These are phyloP conservation scores for Apteryx owenii DNA, from an alignment of 2,113 vertebrate species.

Conservation along the genomic window DNA sequence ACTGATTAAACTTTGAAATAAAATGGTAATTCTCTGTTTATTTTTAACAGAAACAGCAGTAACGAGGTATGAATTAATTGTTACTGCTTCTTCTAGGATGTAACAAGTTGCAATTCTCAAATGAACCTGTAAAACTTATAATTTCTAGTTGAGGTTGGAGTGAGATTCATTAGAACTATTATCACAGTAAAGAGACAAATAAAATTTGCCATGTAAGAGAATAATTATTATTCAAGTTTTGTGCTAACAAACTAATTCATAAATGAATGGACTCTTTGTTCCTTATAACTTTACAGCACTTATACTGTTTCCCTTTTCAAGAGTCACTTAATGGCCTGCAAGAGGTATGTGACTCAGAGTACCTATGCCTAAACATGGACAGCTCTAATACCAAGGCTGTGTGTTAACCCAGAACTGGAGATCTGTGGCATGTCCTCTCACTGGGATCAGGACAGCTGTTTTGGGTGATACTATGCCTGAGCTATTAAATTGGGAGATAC, in stretches of 20 bases:
- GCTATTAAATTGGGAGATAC: neutral
- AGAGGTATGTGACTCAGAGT: neutral
- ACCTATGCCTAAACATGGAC: neutral
- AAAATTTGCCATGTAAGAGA: neutral
- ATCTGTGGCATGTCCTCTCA: neutral
- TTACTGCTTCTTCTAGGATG: neutral
- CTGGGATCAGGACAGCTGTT: neutral
- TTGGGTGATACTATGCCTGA: neutral
- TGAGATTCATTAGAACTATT: neutral
- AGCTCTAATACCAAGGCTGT: neutral
- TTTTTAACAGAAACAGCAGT: neutral
- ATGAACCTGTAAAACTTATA: neutral
- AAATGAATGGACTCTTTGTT: neutral
- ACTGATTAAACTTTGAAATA: slow-evolving; percentile 1
- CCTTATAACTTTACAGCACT: neutral
- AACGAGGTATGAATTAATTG: neutral
- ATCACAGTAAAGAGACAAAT: neutral
- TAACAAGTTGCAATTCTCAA: neutral
- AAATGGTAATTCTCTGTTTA: neutral
- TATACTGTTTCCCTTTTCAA: neutral
- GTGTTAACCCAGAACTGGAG: neutral
- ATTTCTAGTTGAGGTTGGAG: neutral
- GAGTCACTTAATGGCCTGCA: neutral
- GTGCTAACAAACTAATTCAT: neutral
- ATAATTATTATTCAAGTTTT: neutral